Base-by-base conservation (phyloP, 2,888 invertebrate genomes). In the Apamea epomidion region DNA sequence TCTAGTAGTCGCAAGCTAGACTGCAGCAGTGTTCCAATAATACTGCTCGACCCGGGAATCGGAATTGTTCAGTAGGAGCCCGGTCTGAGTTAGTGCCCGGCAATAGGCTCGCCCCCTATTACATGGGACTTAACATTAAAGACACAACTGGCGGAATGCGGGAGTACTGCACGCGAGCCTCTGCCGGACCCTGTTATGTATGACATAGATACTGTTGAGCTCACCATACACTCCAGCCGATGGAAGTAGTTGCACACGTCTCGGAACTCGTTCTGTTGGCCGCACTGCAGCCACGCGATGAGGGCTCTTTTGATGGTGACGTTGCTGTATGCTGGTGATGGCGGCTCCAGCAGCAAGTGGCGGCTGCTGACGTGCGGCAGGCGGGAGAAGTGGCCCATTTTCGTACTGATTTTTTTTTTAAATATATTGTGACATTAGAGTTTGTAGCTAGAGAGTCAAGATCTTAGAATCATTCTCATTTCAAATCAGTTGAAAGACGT, bases 171-270 rank as follows among this genome's bases (percentile, higher is more conserved):
- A 58, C 3, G 25, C 25, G 25, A 3, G 10, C 12, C 12, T 60
- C 12, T 60, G 12, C 5, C n/a, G 4, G n/a, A 58, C 58, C 25
- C 25, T 42, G 51, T 18, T 51, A 16, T 48, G 48, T 48, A 16
- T 48, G 16, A 48, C 51, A 51, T 45, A 45, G 18, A 18, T 18
- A 4, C 12, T 4, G 58, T 58, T 42, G 16, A 67, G 81, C 92
- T 90, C 37, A 95, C 95, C 92, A 95, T 21, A 10, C 85, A 86
- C 76, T 95, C 95, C 67, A 95, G 84, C 1, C 88, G 73, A 62
- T 95, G 95, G 83, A 91, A 95, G 85, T 94, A 95, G 64, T 94
- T 92, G 89, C 95, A 95, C 73, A 95, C 94, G 12, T 93, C 90
- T 60, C 90, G 88, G 87, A 95, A 95, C 80, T 92, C 89, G 84